phyloP scores from a whole-genome alignment of 2,888 invertebrate genomes.

The Loripinus fragilis region DNA sequence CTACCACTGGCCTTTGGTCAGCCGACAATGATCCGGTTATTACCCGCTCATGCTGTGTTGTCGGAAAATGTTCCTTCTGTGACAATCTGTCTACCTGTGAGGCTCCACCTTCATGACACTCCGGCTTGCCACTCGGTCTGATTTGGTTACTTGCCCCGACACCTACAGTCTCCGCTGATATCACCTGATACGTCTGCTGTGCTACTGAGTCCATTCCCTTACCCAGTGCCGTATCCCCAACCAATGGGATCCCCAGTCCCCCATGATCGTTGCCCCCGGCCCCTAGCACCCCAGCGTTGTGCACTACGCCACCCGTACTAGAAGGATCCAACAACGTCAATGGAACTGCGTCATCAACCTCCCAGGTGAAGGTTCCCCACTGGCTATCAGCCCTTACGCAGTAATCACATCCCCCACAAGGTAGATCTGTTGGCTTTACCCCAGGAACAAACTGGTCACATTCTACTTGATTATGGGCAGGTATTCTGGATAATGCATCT shows the following conservation, averaged over 20 bases:
- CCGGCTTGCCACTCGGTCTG: conserved; percentile 5
- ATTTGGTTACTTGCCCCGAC: background rate
- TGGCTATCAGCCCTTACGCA: conserved; percentile 26
- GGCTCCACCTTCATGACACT: background rate
- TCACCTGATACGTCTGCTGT: background rate
- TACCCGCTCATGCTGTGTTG: background rate
- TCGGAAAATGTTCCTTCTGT: background rate
- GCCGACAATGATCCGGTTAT: background rate
- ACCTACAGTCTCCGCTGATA: background rate
- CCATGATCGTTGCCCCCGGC: background rate
- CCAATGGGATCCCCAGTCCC: background rate
- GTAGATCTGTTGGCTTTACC: conserved; percentile 10
- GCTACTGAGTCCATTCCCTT: background rate
- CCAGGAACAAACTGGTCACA: conserved; percentile 15
- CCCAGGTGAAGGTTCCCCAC: conserved; percentile 27
- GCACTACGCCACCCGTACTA: background rate
- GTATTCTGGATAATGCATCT: conserved; percentile 14
- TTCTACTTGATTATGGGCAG: background rate
- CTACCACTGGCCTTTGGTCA: background rate
- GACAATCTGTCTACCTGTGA: background rate
- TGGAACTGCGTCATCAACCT: conserved; percentile 26
- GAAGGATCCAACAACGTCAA: conserved; percentile 8
- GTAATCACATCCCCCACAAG: conserved; percentile 24
- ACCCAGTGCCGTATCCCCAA: background rate
- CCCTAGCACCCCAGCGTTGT: background rate